Conservation (phyloP, 2,113 vertebrate species). For the Burhinus oedicnemus region DNA sequence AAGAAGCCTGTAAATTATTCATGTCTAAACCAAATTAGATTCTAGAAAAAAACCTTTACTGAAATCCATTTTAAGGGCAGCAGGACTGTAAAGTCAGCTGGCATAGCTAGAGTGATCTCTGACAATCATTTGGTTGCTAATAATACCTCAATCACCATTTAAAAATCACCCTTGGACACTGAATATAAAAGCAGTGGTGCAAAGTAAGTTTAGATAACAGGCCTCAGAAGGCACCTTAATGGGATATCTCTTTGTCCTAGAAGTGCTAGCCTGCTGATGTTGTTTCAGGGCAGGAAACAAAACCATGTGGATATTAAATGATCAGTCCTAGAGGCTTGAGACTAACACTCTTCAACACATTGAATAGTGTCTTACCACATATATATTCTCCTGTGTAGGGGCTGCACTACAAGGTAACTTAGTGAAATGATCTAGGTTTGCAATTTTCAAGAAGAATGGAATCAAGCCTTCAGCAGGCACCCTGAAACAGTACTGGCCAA, state of each 20-base stretch:
- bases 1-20: conserved; percentile 71
- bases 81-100: conserved; percentile 59
- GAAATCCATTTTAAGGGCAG: conserved; percentile 55
- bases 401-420: not conserved
- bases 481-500: not conserved
- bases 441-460: not conserved
- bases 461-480: not conserved
- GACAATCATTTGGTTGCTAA: not conserved
- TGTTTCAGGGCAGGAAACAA: not conserved
- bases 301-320: not conserved
- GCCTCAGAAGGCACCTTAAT: not conserved
- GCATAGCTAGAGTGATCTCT: conserved; percentile 49
- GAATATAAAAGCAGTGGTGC: not conserved
- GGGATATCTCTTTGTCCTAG: not conserved
- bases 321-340: not conserved
- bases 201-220: not conserved
- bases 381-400: not conserved
- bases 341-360: not conserved
- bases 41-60: conserved; percentile 18
- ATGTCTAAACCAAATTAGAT: conserved; percentile 46
- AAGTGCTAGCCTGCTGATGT: not conserved
- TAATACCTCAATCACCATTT: not conserved
- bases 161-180: not conserved
- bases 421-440: not conserved
- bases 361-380: not conserved